Evolutionary conservation across 2,113 vertebrate species (phyloP).

Genomic region (Nymphicus hollandicus): DNA sequence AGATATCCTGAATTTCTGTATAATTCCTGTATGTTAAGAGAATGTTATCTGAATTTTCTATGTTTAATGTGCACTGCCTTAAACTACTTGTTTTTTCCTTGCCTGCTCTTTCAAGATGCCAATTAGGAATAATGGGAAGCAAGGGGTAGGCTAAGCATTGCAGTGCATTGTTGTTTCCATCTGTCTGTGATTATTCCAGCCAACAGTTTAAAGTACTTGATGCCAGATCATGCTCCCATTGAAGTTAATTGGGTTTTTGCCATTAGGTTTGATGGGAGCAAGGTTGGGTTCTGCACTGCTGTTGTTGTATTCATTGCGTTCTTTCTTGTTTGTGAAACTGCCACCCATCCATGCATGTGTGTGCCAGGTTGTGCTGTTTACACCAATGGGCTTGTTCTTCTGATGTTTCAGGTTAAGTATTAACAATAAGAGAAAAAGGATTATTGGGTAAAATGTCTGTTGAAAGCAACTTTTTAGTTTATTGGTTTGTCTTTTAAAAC

Average conservation of each 20-base stretch:
- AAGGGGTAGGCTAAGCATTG: slow-evolving; percentile 83
- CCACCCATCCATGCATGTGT: slow-evolving; percentile 78
- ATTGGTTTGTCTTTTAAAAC: background rate
- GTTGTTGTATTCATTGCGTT: slow-evolving; percentile 59
- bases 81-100: slow-evolving; percentile 77
- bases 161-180: slow-evolving; percentile 75
- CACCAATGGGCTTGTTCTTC: slow-evolving; percentile 64
- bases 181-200: slow-evolving; percentile 77
- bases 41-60: slow-evolving; percentile 72
- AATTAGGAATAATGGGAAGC: slow-evolving; percentile 84
- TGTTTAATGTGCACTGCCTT: slow-evolving; percentile 76
- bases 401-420: slow-evolving; percentile 70
- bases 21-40: slow-evolving; percentile 39
- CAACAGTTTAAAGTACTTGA: slow-evolving; percentile 62
- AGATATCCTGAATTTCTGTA: slow-evolving; percentile 27
- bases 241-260: slow-evolving; percentile 55
- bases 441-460: slow-evolving; percentile 69
- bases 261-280: slow-evolving; percentile 59
- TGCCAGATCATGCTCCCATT: slow-evolving; percentile 57
- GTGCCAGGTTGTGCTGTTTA: slow-evolving; percentile 73
- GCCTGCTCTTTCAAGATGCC: slow-evolving; percentile 83
- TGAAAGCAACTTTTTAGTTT: slow-evolving; percentile 2
- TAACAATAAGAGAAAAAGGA: slow-evolving; percentile 54
- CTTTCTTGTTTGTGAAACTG: slow-evolving; percentile 65
- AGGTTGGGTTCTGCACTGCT: slow-evolving; percentile 48